phyloP scores from a whole-genome alignment of 53 echinoderm and acorn worm species.

The Zoroaster sp. region DNA sequence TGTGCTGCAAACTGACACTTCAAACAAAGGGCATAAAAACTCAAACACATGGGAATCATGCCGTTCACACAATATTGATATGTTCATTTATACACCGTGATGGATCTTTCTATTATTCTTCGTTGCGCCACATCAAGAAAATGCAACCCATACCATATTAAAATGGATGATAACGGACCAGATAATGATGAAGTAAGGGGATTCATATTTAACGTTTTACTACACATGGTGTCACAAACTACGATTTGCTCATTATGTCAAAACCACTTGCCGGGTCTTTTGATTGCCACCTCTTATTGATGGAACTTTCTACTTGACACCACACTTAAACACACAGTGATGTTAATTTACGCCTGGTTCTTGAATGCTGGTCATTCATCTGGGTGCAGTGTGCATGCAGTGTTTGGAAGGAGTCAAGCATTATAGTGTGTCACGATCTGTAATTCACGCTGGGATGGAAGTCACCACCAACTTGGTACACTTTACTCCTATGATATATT shows the following conservation, averaged over 20 bases:
- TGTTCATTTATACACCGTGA: conserved; percentile 84
- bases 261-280: conserved; percentile 86
- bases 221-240: conserved; percentile 70
- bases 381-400: conserved; percentile 98
- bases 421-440: too few relatives aligned
- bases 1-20: neutral
- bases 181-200: conserved; percentile 93
- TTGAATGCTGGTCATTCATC: conserved; percentile 73
- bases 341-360: conserved; percentile 74
- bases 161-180: conserved; percentile 93
- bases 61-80: neutral
- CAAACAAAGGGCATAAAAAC: conserved; percentile 5
- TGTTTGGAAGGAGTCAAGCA: conserved; percentile 94
- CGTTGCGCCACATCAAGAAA: conserved; percentile 87
- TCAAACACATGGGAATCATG: neutral
- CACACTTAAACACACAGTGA: conserved; percentile 91
- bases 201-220: conserved; percentile 88
- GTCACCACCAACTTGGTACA: conserved; percentile 98
- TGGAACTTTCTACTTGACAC: conserved; percentile 96
- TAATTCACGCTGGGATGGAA: conserved; percentile 99
- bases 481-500: conserved; percentile 98
- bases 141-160: conserved; percentile 97
- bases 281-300: conserved; percentile 96
- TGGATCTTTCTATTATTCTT: conserved; percentile 91
- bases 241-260: conserved; percentile 88